These are phyloP conservation scores for Papilio polyxenes DNA, from an alignment of 1,140 invertebrate genomes.

Conservation along the genomic window DNA sequence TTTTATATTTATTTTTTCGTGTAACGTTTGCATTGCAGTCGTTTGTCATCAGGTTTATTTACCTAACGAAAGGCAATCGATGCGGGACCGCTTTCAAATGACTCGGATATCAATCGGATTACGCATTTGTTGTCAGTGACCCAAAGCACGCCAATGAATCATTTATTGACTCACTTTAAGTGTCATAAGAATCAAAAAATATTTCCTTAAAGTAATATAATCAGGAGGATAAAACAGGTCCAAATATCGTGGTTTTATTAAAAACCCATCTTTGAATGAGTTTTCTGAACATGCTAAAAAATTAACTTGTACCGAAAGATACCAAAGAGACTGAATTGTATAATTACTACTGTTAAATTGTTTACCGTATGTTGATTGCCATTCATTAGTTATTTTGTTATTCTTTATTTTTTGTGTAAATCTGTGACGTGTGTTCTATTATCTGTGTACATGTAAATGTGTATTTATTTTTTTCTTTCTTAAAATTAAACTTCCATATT, in stretches of 20 bases:
- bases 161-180: neutral
- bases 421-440: too few species aligned
- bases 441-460: too few species aligned
- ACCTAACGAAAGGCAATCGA: slow-evolving; percentile 20
- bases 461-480: too few species aligned
- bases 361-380: too few species aligned
- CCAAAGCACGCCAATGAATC: neutral
- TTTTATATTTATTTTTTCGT: neutral
- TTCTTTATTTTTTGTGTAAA: too few species aligned
- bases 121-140: slow-evolving; percentile 21
- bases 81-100: slow-evolving; percentile 25
- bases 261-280: too few species aligned
- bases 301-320: too few species aligned
- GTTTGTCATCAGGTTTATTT: slow-evolving; percentile 11
- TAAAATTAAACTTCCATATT: neutral
- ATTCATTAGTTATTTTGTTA: too few species aligned
- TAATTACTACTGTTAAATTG: too few species aligned
- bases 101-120: slow-evolving; percentile 34
- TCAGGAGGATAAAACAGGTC: neutral
- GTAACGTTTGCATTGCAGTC: neutral
- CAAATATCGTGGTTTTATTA: too few species aligned
- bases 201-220: neutral
- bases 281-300: too few species aligned
- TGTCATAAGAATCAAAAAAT: neutral
- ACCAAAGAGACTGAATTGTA: too few species aligned